Evolutionary conservation across 2,113 vertebrate species (phyloP), one percentile per base, ranked within the genome.

Genomic region (Haliaeetus leucogaster): DNA sequence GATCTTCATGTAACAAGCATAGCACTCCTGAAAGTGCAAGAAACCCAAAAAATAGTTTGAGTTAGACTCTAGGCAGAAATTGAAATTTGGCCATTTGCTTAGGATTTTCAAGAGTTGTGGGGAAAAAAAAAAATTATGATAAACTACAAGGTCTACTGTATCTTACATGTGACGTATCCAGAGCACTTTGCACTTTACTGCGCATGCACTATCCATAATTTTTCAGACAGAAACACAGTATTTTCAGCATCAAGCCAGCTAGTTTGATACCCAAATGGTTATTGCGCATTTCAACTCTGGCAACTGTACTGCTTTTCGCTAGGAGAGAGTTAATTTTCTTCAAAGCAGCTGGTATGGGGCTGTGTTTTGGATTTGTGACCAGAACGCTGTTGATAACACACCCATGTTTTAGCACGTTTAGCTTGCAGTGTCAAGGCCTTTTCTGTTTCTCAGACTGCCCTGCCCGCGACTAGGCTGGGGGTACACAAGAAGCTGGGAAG

Each of bases 371-470:
- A 43, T 84, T 32, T 42, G 43, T 14, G 47, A 47, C 17, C 45
- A 23, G 11, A 79, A 8, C 13, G 30, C 16, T 1, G 10, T 12
- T 40, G n/a, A 3, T 18, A 27, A 12, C 13, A 18, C 38, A 34
- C 1, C 11, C 2, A 0, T 11, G 21, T 10, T 78, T 42, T 3
- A 30, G 29, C 11, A 45, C 3, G 45, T 19, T 45, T 45, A 10
- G 19, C 56, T 68, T 18, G 0, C 32, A 43, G 59, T 2, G 4
- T 11, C 13, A n/a, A 72, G 29, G 58, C 10, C 58, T 65, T n/a
- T 58, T 73, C 36, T 22, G 11, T 14, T 66, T 9, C 38, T 23
- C 36, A 32, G 4, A 4, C 19, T 14, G 16, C 34, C 45, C 38
- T 2, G 1, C 5, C 61, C 59, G 19, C 3, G 5, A 47, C 34